A percentile compares a stretch with the other conserved stretches of the same genome.
Evolutionary conservation across 2,888 invertebrate species (phyloP).

Genomic region (Melanchra persicariae): DNA sequence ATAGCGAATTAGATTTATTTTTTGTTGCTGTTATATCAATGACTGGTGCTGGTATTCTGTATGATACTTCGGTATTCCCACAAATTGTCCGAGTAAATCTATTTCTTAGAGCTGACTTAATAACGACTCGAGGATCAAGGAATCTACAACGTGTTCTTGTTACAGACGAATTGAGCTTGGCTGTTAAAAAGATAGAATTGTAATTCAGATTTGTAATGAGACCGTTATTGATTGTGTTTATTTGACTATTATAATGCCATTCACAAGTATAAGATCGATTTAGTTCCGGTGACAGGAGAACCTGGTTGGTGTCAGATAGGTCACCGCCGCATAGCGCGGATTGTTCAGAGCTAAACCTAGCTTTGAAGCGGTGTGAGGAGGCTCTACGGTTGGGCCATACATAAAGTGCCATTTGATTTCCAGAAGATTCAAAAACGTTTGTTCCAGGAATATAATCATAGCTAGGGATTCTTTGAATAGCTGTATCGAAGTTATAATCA

Average conservation of each 20-base stretch:
- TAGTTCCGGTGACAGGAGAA: too few species aligned
- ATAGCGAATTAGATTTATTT: too few species aligned
- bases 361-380: constrained; percentile 93
- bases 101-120: constrained; percentile 65
- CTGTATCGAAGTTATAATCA: constrained; percentile 84
- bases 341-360: constrained; percentile 92
- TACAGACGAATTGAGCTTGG: constrained; percentile 74
- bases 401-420: constrained; percentile 92
- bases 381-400: constrained; percentile 88
- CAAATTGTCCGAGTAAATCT: constrained; percentile 72
- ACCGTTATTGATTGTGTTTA: too few species aligned
- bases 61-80: constrained; percentile 70
- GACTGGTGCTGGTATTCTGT: constrained; percentile 77
- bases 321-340: too few species aligned
- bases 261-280: too few species aligned
- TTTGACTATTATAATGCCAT: too few species aligned
- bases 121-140: constrained; percentile 74
- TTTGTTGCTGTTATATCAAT: too few species aligned
- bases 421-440: constrained; percentile 91
- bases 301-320: too few species aligned
- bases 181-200: constrained; percentile 76
- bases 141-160: constrained; percentile 72
- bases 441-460: constrained; percentile 63
- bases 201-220: constrained; percentile 84
- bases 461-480: constrained; percentile 77